A percentile compares a stretch with the other conserved stretches of the same genome.
Evolutionary conservation across 2,113 vertebrate species (phyloP).

Genomic region (Chaenogobius annularis): DNA sequence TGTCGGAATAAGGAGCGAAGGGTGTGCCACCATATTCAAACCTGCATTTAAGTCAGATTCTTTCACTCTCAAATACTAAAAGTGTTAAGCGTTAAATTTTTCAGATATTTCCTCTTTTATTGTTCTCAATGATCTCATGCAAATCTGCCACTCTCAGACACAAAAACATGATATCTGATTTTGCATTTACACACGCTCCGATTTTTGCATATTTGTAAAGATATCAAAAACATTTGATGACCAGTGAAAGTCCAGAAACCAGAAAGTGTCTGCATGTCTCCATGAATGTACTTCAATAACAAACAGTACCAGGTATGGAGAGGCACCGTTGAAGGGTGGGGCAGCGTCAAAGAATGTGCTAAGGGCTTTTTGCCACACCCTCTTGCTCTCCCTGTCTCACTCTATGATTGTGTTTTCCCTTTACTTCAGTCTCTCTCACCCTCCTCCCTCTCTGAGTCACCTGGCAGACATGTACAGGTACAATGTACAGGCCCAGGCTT

Average conservation of each 20-base stretch:
- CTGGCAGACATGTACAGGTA: constrained; percentile 54
- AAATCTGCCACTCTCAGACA: constrained; percentile 32
- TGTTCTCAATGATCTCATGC: neutral
- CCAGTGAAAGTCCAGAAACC: neutral
- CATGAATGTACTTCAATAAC: constrained; percentile 16
- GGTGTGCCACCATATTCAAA: constrained; percentile 43
- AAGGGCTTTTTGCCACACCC: constrained; percentile 65
- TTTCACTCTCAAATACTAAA: neutral
- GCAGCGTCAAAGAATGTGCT: constrained; percentile 61
- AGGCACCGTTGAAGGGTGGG: constrained; percentile 50
- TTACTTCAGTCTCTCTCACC: neutral
- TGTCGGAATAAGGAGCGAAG: constrained; percentile 44
- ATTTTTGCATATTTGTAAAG: neutral
- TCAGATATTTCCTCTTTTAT: neutral
- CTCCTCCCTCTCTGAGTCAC: constrained; percentile 58
- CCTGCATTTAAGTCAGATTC: constrained; percentile 3
- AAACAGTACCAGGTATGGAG: constrained; percentile 56
- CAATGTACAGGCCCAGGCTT: constrained; percentile 46
- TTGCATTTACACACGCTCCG: neutral
- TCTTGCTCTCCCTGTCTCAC: neutral
- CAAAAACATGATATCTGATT: neutral
- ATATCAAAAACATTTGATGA: neutral
- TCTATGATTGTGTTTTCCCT: neutral
- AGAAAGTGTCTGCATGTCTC: constrained; percentile 26
- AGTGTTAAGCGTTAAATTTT: neutral